phyloP scores from a whole-genome alignment of 2,888 invertebrate species.

The Cheilosia impressa region DNA sequence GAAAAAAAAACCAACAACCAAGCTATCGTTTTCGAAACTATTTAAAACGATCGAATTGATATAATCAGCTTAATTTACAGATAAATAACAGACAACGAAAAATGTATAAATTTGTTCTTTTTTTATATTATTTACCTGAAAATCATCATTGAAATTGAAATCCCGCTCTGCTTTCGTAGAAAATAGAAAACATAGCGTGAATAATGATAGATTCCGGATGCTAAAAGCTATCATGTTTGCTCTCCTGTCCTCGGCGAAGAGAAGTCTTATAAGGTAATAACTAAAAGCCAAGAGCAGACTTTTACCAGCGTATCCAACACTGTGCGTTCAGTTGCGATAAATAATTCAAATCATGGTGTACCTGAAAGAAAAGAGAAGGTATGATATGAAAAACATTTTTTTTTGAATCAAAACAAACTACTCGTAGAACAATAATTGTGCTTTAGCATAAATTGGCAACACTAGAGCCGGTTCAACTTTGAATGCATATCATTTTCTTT shows the following conservation, averaged over 20 bases:
- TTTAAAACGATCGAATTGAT: too few species aligned
- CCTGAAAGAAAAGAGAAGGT: slow-evolving; percentile 43
- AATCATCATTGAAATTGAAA: slow-evolving; percentile 69
- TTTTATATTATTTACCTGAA: slow-evolving; percentile 41
- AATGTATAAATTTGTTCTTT: too few species aligned
- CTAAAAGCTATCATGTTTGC: slow-evolving; percentile 59
- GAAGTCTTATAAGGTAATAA: slow-evolving; percentile 33
- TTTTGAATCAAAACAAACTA: slow-evolving; percentile 38
- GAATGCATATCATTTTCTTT: background rate
- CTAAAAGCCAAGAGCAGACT: slow-evolving; percentile 22
- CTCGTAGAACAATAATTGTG: slow-evolving; percentile 22
- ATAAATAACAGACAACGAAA: too few species aligned
- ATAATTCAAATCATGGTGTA: slow-evolving; percentile 68
- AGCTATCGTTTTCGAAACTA: too few species aligned
- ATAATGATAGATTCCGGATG: slow-evolving; percentile 53
- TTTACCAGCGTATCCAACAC: slow-evolving; percentile 36
- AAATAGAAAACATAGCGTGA: slow-evolving; percentile 56
- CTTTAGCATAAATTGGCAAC: slow-evolving; percentile 27
- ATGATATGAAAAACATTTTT: slow-evolving; percentile 2
- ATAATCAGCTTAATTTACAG: too few species aligned
- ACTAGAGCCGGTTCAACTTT: background rate
- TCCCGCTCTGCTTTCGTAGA: slow-evolving; percentile 64
- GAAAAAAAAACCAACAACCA: too few species aligned
- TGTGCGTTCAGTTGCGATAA: slow-evolving; percentile 41
- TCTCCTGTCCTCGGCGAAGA: slow-evolving; percentile 40